Evolutionary conservation across 2,888 invertebrate species (phyloP).

Genomic region (Helicoverpa assulta): DNA sequence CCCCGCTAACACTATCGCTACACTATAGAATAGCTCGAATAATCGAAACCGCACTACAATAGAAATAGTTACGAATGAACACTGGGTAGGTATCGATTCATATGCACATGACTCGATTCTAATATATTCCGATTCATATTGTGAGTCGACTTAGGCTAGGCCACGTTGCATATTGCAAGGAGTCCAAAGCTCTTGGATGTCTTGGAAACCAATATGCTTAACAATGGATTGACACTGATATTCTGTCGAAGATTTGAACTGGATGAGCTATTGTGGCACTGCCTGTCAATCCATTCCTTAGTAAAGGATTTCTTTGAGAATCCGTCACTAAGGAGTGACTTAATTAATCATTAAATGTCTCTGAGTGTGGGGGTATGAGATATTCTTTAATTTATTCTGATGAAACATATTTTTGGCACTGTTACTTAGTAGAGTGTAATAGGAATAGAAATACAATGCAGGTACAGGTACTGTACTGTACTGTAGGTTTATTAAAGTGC

Average conservation of each 20-base stretch:
- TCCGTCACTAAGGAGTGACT: too few relatives aligned
- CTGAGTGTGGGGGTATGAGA: too few relatives aligned
- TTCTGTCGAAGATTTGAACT: conserved; percentile 17
- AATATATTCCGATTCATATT: conserved; percentile 67
- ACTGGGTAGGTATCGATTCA: conserved; percentile 28
- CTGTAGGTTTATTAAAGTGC: too few relatives aligned
- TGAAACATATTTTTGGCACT: too few relatives aligned
- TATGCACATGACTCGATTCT: conserved; percentile 37
- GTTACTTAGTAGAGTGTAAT: too few relatives aligned
- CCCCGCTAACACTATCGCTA: neutral
- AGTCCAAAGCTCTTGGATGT: conserved; percentile 61
- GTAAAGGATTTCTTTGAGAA: too few relatives aligned
- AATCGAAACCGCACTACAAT: conserved; percentile 21
- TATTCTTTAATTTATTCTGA: too few relatives aligned
- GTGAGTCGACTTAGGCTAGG: conserved; percentile 63
- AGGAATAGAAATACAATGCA: too few relatives aligned
- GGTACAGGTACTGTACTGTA: too few relatives aligned
- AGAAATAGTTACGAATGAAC: conserved; percentile 17
- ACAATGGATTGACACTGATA: conserved; percentile 56
- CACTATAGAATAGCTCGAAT: neutral
- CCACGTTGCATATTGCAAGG: conserved; percentile 57
- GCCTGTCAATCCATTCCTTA: neutral
- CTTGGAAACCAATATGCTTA: conserved; percentile 53
- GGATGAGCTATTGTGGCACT: conserved; percentile 16
- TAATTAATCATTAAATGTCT: too few relatives aligned